Percentiles rank a stretch among this genome's conserved stretches.
Conservation (phyloP, 2,888 invertebrate species). For the Liodrosophila aerea region DNA sequence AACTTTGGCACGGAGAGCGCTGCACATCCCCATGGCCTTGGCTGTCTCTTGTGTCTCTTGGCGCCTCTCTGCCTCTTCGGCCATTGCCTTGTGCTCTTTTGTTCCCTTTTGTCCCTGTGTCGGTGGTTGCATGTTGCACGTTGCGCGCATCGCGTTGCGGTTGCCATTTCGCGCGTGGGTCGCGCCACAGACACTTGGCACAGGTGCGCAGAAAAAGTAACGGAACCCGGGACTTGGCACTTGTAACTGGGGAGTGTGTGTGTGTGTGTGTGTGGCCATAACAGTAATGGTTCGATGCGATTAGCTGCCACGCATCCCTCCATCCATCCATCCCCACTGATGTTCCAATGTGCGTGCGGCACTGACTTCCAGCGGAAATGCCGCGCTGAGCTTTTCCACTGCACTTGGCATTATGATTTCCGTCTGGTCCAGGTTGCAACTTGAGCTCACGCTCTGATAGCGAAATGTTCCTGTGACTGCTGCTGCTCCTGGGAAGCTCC, state of each 20-base stretch:
- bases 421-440: neutral
- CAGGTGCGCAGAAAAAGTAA: constrained; percentile 55
- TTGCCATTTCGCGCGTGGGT: constrained; percentile 58
- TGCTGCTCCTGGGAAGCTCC: neutral
- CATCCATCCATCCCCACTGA: neutral
- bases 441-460: neutral
- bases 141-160: constrained; percentile 14
- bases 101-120: too few relatives aligned
- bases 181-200: constrained; percentile 66
- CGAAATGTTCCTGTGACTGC: neutral
- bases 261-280: too few relatives aligned
- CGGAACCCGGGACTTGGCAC: constrained; percentile 10
- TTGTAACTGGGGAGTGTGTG: too few relatives aligned
- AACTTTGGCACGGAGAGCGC: constrained; percentile 37
- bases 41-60: neutral
- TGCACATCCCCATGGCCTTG: constrained; percentile 17
- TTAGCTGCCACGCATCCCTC: constrained; percentile 21
- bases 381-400: too few relatives aligned
- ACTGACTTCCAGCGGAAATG: constrained; percentile 2
- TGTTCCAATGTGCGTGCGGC: constrained; percentile 32
- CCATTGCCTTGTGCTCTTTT: constrained; percentile 3
- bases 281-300: constrained; percentile 55
- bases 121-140: neutral
- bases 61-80: neutral
- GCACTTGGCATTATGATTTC: too few relatives aligned